phyloP scores from a whole-genome alignment of 2,113 vertebrate species.

The Ascaphus truei region DNA sequence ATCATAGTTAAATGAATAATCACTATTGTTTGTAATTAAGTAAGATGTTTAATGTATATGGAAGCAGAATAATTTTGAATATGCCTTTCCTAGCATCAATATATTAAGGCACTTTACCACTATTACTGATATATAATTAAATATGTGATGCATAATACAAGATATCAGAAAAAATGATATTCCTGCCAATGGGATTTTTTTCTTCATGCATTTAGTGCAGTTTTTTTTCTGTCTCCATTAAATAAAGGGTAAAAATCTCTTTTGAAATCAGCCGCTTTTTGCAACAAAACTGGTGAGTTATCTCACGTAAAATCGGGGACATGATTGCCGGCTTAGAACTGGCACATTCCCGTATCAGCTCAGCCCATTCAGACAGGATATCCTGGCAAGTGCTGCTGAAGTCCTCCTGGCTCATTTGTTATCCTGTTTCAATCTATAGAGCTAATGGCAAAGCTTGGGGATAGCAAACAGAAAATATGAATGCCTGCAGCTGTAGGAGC shows the following conservation, averaged over 20 bases:
- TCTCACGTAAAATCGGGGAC: background rate
- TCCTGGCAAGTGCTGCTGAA: background rate
- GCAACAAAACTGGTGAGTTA: too few relatives aligned
- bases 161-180: background rate
- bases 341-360: background rate
- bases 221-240: too few relatives aligned
- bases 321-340: background rate
- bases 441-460: too few relatives aligned
- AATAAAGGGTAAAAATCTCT: too few relatives aligned
- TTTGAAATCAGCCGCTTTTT: too few relatives aligned
- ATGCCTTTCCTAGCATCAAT: too few relatives aligned
- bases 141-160: constrained; percentile 1
- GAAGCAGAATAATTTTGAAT: constrained; percentile 9
- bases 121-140: background rate
- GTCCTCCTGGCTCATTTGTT: background rate
- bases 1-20: constrained; percentile 1
- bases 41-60: constrained; percentile 11
- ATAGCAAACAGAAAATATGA: background rate
- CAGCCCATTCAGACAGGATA: background rate
- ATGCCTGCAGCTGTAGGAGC: background rate
- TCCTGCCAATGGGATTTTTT: background rate
- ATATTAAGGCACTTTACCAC: background rate
- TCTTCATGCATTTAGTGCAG: too few relatives aligned
- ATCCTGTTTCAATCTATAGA: too few relatives aligned
- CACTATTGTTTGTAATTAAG: constrained; percentile 2